Percentiles rank a stretch among this genome's conserved stretches.
Conservation (phyloP, 1,140 invertebrate genomes). For the Drosophila ohnishii region DNA sequence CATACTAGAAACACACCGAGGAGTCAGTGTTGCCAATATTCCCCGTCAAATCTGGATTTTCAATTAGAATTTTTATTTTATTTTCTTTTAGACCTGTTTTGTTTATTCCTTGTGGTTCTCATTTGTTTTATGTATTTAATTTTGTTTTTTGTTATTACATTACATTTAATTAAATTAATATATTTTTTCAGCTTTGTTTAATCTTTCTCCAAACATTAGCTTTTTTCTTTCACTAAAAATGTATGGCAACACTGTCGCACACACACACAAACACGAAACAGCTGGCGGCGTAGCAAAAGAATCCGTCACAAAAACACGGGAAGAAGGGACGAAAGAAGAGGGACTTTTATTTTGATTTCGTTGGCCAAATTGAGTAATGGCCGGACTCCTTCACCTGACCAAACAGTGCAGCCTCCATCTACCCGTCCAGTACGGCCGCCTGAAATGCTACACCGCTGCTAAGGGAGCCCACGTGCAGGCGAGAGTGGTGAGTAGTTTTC, state of each 20-base stretch:
- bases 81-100: no score
- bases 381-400: conserved; percentile 66
- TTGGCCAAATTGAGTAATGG: conserved; percentile 60
- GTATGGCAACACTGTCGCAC: neutral
- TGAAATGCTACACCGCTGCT: conserved; percentile 36
- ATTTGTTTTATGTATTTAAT: no score
- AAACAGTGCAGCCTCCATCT: conserved; percentile 70
- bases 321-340: conserved; percentile 43
- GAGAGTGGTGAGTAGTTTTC: conserved; percentile 59
- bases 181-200: neutral
- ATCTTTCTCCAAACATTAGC: neutral
- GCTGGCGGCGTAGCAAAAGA: conserved; percentile 19
- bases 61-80: no score
- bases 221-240: neutral
- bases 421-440: conserved; percentile 34
- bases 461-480: conserved; percentile 40
- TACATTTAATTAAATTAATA: no score
- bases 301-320: conserved; percentile 33
- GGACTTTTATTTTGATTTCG: conserved; percentile 53
- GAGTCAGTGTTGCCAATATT: neutral
- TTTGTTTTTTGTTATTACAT: no score
- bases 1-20: neutral
- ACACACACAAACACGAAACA: neutral
- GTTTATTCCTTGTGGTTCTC: no score
- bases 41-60: neutral